Conservation (phyloP, 2,113 vertebrate genomes). For the Tamias sibiricus region DNA sequence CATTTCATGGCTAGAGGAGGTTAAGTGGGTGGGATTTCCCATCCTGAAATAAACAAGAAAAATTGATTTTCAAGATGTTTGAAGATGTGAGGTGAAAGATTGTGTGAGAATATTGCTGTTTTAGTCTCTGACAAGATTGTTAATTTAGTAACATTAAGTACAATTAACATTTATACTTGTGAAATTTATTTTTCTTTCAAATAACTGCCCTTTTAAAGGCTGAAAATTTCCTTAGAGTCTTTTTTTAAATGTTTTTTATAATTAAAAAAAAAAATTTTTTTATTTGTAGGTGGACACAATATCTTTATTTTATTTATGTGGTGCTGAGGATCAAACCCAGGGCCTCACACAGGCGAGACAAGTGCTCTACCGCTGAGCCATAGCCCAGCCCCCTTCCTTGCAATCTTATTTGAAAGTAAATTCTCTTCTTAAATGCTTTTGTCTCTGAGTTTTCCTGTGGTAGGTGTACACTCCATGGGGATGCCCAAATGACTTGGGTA, state of each 20-base stretch:
- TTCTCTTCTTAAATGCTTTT: neutral
- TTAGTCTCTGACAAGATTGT: neutral
- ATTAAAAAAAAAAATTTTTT: too few relatives aligned
- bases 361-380: too few relatives aligned
- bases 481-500: neutral
- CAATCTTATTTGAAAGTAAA: slow-evolving; percentile 12
- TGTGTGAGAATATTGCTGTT: neutral
- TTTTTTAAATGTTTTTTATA: too few relatives aligned
- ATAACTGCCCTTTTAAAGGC: neutral
- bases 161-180: neutral
- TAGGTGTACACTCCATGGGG: neutral
- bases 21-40: neutral
- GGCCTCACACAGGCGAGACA: too few relatives aligned
- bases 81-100: neutral
- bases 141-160: neutral
- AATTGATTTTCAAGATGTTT: neutral
- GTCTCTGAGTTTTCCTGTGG: neutral
- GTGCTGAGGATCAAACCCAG: too few relatives aligned
- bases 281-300: too few relatives aligned
- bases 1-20: neutral
- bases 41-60: neutral
- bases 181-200: slow-evolving; percentile 6
- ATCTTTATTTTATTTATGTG: too few relatives aligned
- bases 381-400: too few relatives aligned
- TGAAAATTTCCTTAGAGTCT: neutral